phyloP scores from a whole-genome alignment of 2,888 invertebrate species.

The Leistus spinibarbis region DNA sequence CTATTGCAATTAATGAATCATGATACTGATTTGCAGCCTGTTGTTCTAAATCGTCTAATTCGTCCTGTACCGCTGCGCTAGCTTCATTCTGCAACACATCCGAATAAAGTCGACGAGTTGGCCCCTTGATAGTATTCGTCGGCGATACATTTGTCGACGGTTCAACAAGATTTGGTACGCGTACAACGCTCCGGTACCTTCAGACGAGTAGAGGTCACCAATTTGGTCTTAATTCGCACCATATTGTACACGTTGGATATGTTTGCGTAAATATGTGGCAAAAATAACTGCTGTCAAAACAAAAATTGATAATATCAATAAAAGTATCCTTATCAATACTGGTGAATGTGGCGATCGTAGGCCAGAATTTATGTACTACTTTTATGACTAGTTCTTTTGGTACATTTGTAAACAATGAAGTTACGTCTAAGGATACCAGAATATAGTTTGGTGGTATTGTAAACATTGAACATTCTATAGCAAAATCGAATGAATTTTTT shows the following conservation, averaged over 20 bases:
- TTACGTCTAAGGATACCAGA: no score
- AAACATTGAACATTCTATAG: no score
- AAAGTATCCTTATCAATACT: no score
- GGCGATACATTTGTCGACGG: neutral
- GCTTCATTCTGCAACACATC: slow-evolving; percentile 53
- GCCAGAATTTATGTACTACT: no score
- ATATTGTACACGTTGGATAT: neutral
- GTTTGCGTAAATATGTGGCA: slow-evolving; percentile 9
- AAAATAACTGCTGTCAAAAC: no score
- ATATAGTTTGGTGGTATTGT: no score
- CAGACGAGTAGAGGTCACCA: neutral
- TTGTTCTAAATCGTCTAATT: slow-evolving; percentile 62
- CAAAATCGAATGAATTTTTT: no score
- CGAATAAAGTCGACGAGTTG: slow-evolving; percentile 51
- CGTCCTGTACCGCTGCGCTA: slow-evolving; percentile 4
- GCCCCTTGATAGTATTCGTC: slow-evolving; percentile 10
- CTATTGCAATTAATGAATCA: slow-evolving; percentile 51
- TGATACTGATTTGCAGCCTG: slow-evolving; percentile 66
- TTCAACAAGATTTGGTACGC: neutral
- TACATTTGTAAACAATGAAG: no score
- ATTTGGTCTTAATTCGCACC: neutral
- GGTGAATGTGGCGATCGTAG: no score
- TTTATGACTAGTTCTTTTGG: no score
- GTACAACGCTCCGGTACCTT: slow-evolving; percentile 4
- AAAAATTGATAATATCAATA: no score